Percentiles rank a stretch among this genome's conserved stretches.
Evolutionary conservation across 2,888 invertebrate genomes (phyloP).

Genomic region (Watsonalla binaria): DNA sequence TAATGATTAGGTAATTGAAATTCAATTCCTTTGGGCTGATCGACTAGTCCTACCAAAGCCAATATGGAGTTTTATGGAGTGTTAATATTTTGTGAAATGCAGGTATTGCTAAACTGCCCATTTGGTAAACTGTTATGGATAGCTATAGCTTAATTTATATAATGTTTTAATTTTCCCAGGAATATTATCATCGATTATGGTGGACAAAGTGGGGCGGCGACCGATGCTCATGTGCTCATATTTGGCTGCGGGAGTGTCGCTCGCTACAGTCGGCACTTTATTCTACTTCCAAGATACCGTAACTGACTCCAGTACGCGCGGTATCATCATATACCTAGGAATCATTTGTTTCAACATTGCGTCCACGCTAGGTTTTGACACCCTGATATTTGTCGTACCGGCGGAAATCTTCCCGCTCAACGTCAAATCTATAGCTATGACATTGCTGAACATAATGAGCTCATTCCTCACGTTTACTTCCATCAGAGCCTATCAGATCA

Average conservation of each 20-base stretch:
- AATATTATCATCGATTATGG: conserved; percentile 47
- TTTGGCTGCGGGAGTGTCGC: conserved; percentile 38
- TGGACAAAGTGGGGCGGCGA: conserved; percentile 62
- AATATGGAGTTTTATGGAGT: too few relatives aligned
- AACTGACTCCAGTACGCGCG: conserved; percentile 27
- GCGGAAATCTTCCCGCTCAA: conserved; percentile 79
- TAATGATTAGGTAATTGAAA: too few relatives aligned
- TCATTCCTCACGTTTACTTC: conserved; percentile 60
- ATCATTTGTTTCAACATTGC: conserved; percentile 45
- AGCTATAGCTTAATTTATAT: too few relatives aligned
- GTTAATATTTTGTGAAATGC: too few relatives aligned
- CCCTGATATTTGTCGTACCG: conserved; percentile 65
- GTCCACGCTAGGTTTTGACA: conserved; percentile 62
- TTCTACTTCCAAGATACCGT: conserved; percentile 47
- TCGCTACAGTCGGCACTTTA: conserved; percentile 46
- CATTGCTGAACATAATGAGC: conserved; percentile 59
- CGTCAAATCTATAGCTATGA: conserved; percentile 74
- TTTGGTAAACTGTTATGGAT: too few relatives aligned
- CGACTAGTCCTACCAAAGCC: too few relatives aligned
- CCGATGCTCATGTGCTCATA: conserved; percentile 63
- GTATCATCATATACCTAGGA: conserved; percentile 58
- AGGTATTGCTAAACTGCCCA: too few relatives aligned
- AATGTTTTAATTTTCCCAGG: conserved; percentile 40
- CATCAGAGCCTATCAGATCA: conserved; percentile 67
- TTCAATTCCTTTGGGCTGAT: too few relatives aligned